These are phyloP conservation scores for Drosophila willistoni DNA, from an alignment of 1,140 invertebrate species.

Conservation along the genomic window DNA sequence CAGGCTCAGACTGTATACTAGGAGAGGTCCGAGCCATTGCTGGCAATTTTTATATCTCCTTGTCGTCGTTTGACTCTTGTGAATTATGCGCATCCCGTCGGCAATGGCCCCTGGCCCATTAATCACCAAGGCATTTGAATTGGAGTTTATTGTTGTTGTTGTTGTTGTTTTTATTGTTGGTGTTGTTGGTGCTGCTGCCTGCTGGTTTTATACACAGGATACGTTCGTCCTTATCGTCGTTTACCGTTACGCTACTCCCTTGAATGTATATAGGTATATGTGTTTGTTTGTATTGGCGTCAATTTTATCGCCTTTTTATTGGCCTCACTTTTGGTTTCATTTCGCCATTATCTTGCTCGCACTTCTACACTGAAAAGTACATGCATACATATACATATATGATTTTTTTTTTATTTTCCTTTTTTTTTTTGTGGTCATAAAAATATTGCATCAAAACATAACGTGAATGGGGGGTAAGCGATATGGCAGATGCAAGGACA, in stretches of 20 bases:
- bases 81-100: conserved; percentile 76
- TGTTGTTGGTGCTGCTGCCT: not conserved
- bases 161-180: not conserved
- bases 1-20: conserved; percentile 35
- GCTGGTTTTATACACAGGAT: conserved; percentile 66
- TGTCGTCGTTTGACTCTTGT: conserved; percentile 42
- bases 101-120: conserved; percentile 74
- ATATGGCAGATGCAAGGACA: conserved; percentile 36
- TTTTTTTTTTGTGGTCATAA: conserved; percentile 50
- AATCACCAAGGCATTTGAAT: conserved; percentile 78
- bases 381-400: not conserved
- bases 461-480: conserved; percentile 1
- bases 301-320: conserved; percentile 80
- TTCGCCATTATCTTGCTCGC: conserved; percentile 59
- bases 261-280: not conserved
- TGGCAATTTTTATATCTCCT: conserved; percentile 11
- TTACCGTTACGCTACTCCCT: conserved; percentile 12
- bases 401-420: not conserved
- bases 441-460: conserved; percentile 58
- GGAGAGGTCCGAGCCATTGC: conserved; percentile 38
- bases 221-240: conserved; percentile 54
- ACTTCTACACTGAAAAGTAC: conserved; percentile 44
- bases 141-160: conserved; percentile 15
- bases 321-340: conserved; percentile 77
- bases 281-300: conserved; percentile 53